Conservation (phyloP, 1,140 invertebrate genomes). For the Hypothenemus hampei region DNA sequence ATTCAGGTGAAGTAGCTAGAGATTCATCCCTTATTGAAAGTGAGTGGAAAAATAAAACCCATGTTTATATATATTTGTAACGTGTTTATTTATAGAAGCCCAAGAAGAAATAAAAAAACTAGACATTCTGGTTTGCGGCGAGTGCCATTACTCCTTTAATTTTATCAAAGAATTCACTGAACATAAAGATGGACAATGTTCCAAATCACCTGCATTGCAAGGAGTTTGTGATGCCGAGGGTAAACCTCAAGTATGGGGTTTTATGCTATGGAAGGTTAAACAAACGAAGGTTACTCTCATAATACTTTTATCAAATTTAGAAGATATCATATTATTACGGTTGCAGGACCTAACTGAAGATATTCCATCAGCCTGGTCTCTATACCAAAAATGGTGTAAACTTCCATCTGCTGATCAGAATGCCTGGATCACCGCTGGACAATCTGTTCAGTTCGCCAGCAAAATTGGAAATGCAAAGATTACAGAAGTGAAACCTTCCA, state of each 20-base stretch:
- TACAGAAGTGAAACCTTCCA: conserved; percentile 39
- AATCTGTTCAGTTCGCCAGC: conserved; percentile 64
- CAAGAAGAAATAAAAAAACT: conserved; percentile 67
- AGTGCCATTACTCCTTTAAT: conserved; percentile 72
- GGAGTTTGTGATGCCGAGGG: conserved; percentile 52
- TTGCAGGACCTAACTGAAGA: conserved; percentile 42
- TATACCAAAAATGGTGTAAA: conserved; percentile 78
- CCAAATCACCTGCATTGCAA: conserved; percentile 45
- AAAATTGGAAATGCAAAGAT: conserved; percentile 52
- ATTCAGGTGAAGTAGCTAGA: conserved; percentile 32
- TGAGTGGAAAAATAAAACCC: no score
- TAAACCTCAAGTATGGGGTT: conserved; percentile 78
- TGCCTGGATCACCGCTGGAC: conserved; percentile 71
- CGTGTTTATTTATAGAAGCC: conserved; percentile 50
- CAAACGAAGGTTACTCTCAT: conserved; percentile 40
- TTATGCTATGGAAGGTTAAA: conserved; percentile 71
- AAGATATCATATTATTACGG: background rate
- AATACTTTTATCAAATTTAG: background rate
- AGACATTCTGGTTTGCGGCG: conserved; percentile 74
- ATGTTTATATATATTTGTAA: background rate
- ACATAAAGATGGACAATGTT: conserved; percentile 59
- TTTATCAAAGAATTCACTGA: conserved; percentile 72
- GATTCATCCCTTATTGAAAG: conserved; percentile 34
- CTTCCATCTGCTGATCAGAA: conserved; percentile 65
- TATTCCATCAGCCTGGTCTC: conserved; percentile 62